Base-by-base conservation (phyloP, 2,113 vertebrate genomes). In the Hydrochoerus hydrochaeris region DNA sequence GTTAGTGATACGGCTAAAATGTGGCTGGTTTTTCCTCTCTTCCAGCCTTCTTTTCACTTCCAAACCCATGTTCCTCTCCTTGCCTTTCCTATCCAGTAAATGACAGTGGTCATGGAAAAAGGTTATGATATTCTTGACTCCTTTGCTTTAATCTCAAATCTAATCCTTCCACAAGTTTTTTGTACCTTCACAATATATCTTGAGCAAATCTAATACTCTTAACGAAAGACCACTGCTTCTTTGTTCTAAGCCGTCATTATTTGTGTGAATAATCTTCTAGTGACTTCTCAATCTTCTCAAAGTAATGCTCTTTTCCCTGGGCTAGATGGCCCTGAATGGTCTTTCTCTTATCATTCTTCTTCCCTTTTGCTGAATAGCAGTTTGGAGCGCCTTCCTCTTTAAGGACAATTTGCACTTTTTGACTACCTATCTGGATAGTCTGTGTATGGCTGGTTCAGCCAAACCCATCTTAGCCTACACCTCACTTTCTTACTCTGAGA, bases 131-230 rank as follows among this genome's bases (percentile, higher is more conserved):
- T 80, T 96, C 46, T 77, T 67, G 57, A 30, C 71, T 89, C 83
- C 77, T 63, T 90, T 90, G 41, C 63, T 90, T 88, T 62, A 63
- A 28, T 90, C 46, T 82, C 58, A 54, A 20, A 41, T 81, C 14
- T 28, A 52, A 0, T 65, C 22, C 5, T 35, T 41, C 6, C 17
- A 13, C 10, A 58, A 4, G 0, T 65, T 46, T 78, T 19, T 65
- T 78, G 38, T 46, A 44, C 35, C 20, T 78, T 90, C 5, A 38
- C 46, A 14, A 3, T 93, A 94, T 94, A 77, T 82, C 44, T 83
- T 32, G 13, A 28, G 35, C 32, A 19, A 30, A 1, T 35, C 63
- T 24, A 57, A 26, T 77, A 8, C 44, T 75, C 30, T 94, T 75
- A 58, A 46, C 54, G n/a, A 46, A 46, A 46, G 46, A 44, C 35